Percentiles rank a stretch among this genome's conserved stretches.
Conservation (phyloP, 2,888 invertebrate genomes). For the Erynnis tages region DNA sequence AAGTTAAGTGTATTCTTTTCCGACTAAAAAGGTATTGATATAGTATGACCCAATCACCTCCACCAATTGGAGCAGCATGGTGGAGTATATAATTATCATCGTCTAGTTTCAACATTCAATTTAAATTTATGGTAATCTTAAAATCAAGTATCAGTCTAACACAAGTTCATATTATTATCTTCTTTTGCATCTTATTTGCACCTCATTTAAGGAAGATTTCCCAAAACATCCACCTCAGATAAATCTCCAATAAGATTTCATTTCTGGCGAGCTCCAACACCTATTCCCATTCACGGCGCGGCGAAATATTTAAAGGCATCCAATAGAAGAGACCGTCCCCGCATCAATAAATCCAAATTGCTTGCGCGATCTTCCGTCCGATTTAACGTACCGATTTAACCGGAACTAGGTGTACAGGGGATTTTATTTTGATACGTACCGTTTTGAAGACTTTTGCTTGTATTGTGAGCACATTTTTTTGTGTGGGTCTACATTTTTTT, state of each 20-base stretch:
- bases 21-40: too few species aligned
- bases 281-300: conserved; percentile 18
- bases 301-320: conserved; percentile 28
- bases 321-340: conserved; percentile 25
- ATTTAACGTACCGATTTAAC: conserved; percentile 24
- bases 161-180: too few species aligned
- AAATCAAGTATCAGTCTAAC: too few species aligned
- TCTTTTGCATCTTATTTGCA: too few species aligned
- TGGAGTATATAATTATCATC: too few species aligned
- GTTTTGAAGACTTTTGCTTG: background rate
- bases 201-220: background rate
- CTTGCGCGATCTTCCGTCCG: conserved; percentile 25
- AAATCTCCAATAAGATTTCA: conserved; percentile 13
- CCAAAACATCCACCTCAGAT: conserved; percentile 4
- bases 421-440: conserved; percentile 26
- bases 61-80: too few species aligned
- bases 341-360: conserved; percentile 27
- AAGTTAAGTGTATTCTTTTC: too few species aligned
- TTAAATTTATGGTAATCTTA: too few species aligned
- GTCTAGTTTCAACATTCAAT: too few species aligned
- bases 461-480: background rate
- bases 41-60: too few species aligned
- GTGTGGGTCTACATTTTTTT: too few species aligned
- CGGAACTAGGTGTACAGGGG: conserved; percentile 21
- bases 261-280: conserved; percentile 10